These are phyloP conservation scores for Parambassis ranga DNA, from an alignment of 2,797 vertebrate genomes.

Conservation along the genomic window DNA sequence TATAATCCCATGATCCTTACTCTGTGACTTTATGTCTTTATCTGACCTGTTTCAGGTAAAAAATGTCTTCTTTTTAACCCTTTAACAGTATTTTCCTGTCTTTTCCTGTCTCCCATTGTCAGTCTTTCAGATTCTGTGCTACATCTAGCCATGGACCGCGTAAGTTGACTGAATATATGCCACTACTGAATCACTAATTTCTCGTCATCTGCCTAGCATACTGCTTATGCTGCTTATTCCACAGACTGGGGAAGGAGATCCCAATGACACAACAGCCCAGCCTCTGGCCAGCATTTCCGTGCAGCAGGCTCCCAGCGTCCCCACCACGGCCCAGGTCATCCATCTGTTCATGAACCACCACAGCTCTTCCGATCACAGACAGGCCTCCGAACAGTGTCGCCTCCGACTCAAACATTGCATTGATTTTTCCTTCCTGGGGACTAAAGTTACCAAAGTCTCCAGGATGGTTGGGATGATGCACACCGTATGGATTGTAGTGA, in stretches of 20 bases:
- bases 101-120: too few relatives aligned
- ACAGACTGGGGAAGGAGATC: conserved; percentile 69
- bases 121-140: too few relatives aligned
- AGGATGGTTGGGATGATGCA: conserved; percentile 86
- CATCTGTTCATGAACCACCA: conserved; percentile 87
- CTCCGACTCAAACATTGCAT: conserved; percentile 44
- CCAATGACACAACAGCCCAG: conserved; percentile 93
- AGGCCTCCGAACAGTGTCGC: conserved; percentile 81
- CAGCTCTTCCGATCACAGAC: conserved; percentile 84
- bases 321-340: conserved; percentile 92
- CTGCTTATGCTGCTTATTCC: conserved; percentile 65
- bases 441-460: conserved; percentile 95
- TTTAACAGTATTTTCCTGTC: too few relatives aligned
- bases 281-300: conserved; percentile 90
- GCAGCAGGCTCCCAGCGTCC: conserved; percentile 84
- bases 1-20: not conserved
- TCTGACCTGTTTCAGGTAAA: too few relatives aligned
- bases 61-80: too few relatives aligned
- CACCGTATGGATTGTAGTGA: conserved; percentile 87
- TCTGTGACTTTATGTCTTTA: too few relatives aligned
- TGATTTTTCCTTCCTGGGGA: conserved; percentile 81
- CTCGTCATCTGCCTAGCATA: not conserved
- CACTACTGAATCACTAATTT: not conserved
- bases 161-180: not conserved
- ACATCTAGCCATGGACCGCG: too few relatives aligned